Evolutionary conservation across 2,113 vertebrate species (phyloP).

Genomic region (Chunga burmeisteri): DNA sequence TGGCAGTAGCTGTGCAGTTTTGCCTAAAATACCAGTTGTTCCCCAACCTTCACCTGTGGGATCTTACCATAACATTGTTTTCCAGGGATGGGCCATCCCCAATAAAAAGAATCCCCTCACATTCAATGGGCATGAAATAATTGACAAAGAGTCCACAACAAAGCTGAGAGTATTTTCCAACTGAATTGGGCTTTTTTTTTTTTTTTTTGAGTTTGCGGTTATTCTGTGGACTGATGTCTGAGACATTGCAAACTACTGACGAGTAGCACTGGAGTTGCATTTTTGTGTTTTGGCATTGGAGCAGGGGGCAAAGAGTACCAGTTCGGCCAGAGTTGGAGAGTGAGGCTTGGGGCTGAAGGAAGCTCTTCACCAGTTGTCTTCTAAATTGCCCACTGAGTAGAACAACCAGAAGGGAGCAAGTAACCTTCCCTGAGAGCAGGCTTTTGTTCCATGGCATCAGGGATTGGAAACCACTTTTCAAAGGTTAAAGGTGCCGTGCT

Average conservation of each 20-base stretch:
- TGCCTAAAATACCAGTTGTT: background rate
- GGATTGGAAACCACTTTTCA: background rate
- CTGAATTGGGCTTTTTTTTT: background rate
- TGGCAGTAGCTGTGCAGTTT: background rate
- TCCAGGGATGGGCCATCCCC: background rate
- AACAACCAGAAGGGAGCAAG: background rate
- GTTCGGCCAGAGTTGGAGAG: background rate
- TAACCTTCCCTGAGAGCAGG: background rate
- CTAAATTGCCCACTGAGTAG: background rate
- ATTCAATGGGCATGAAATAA: background rate
- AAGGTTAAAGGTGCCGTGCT: background rate
- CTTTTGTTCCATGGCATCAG: background rate
- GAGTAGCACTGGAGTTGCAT: background rate
- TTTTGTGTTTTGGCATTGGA: background rate
- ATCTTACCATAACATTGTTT: background rate
- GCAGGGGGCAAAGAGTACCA: background rate
- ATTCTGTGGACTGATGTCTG: background rate
- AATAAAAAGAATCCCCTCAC: background rate
- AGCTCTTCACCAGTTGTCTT: background rate
- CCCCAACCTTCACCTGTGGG: background rate
- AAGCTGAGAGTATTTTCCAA: background rate
- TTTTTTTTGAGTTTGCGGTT: background rate
- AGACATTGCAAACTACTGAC: background rate
- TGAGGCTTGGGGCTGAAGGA: background rate
- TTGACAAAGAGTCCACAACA: background rate